Conservation (phyloP, 2,113 vertebrate species). For the Mustela nigripes region DNA sequence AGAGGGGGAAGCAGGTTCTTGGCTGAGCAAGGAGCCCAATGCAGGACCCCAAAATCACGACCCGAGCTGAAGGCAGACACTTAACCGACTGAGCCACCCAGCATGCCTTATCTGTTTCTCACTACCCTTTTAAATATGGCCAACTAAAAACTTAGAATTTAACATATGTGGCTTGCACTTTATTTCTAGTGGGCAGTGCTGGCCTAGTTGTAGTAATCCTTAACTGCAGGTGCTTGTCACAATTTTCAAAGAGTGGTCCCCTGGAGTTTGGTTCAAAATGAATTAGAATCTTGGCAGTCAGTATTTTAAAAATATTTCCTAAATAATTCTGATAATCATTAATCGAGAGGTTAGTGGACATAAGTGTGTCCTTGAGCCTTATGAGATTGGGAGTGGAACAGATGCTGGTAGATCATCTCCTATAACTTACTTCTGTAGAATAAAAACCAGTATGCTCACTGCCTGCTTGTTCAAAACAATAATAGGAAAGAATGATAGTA, state of each 20-base stretch:
- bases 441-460: not conserved
- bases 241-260: conserved; percentile 41
- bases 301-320: conserved; percentile 37
- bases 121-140: conserved; percentile 37
- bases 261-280: conserved; percentile 5
- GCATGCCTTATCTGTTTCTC: not conserved
- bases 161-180: conserved; percentile 10
- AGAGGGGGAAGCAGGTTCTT: not conserved
- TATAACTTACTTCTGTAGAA: conserved; percentile 38
- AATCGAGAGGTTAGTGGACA: not conserved
- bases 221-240: not conserved
- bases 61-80: not conserved
- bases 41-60: not conserved
- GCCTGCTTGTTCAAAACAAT: not conserved
- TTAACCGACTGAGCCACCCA: not conserved
- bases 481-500: conserved; percentile 42
- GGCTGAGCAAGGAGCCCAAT: not conserved
- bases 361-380: not conserved
- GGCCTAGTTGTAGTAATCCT: conserved; percentile 11
- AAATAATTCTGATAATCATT: conserved; percentile 52
- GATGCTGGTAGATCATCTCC: not conserved
- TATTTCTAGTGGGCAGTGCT: not conserved
- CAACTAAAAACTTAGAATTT: conserved; percentile 39
- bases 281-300: not conserved
- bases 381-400: not conserved